Conservation (phyloP, 1,140 invertebrate species). For the Pogonomyrmex californicus region DNA sequence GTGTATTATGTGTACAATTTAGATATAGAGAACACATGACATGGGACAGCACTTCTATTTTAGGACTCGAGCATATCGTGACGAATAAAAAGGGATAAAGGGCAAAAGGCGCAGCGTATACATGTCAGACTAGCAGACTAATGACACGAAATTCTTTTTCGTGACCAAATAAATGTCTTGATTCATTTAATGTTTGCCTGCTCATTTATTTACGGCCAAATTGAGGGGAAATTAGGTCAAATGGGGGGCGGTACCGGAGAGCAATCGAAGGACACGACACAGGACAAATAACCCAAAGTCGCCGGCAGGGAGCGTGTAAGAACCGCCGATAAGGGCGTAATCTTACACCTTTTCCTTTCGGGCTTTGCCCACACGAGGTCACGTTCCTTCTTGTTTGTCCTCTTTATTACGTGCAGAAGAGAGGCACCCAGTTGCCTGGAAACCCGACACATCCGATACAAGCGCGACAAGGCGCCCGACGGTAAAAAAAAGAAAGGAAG, state of each 20-base stretch:
- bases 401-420: constrained; percentile 76
- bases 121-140: constrained; percentile 54
- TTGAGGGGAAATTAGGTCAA: constrained; percentile 82
- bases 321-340: constrained; percentile 78
- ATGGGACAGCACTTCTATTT: constrained; percentile 50
- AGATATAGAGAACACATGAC: constrained; percentile 35
- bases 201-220: constrained; percentile 80
- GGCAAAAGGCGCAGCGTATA: constrained; percentile 7
- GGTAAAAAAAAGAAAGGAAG: constrained; percentile 42
- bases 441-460: constrained; percentile 72
- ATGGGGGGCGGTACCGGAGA: constrained; percentile 58
- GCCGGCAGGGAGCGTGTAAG: constrained; percentile 11
- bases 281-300: constrained; percentile 78
- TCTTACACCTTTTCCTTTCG: constrained; percentile 79
- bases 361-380: constrained; percentile 64
- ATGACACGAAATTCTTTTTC: constrained; percentile 77
- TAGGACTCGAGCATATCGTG: constrained; percentile 60
- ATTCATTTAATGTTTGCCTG: constrained; percentile 80
- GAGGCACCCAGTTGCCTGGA: constrained; percentile 68
- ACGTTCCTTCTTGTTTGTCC: constrained; percentile 77
- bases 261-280: constrained; percentile 76
- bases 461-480: constrained; percentile 20
- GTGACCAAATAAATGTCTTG: constrained; percentile 82
- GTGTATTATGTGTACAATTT: constrained; percentile 27
- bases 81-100: constrained; percentile 60